Conservation (phyloP, 2,888 invertebrate genomes). For the Hermodice carunculata region DNA sequence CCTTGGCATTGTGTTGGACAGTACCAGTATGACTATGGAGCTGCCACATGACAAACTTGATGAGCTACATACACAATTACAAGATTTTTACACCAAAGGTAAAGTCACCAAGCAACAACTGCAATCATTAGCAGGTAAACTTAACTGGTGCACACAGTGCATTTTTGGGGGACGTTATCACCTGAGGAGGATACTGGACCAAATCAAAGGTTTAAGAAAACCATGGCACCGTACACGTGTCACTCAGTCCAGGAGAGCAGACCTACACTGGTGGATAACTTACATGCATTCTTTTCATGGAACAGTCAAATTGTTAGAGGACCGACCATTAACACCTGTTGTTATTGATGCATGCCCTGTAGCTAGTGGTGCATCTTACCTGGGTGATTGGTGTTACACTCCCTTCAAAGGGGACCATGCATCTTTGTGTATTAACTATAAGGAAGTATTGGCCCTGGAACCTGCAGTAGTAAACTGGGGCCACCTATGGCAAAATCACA, state of each 20-base stretch:
- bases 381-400: background rate
- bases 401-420: background rate
- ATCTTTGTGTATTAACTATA: background rate
- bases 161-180: background rate
- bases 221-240: too few relatives aligned
- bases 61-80: background rate
- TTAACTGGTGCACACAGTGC: background rate
- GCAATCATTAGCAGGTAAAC: background rate
- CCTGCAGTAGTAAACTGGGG: background rate
- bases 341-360: background rate
- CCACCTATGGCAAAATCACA: background rate
- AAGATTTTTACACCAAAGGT: background rate
- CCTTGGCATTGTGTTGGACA: conserved; percentile 4
- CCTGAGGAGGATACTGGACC: too few relatives aligned
- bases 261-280: conserved; percentile 5
- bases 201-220: too few relatives aligned
- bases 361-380: background rate
- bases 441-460: background rate
- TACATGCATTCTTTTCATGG: background rate
- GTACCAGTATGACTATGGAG: background rate
- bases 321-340: background rate
- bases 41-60: background rate
- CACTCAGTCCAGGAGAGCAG: background rate
- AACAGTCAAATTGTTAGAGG: background rate
- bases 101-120: background rate